Evolutionary conservation across 2,797 vertebrate genomes (phyloP).

Genomic region (Rhodeus uyekii): DNA sequence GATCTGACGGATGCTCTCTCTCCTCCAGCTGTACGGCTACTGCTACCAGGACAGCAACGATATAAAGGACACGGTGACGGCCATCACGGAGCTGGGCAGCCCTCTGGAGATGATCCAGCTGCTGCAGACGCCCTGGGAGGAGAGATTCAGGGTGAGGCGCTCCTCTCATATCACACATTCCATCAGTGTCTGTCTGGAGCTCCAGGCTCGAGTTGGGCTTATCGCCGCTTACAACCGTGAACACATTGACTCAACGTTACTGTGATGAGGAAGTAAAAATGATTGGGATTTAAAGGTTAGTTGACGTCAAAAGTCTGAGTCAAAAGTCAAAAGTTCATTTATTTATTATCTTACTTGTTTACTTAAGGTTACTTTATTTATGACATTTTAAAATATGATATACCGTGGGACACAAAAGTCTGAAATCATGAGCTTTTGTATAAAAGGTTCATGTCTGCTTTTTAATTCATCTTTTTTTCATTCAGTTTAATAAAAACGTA

Average conservation of each 20-base stretch:
- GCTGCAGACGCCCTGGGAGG: slow-evolving; percentile 89
- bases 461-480: background rate
- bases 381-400: background rate
- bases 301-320: no score
- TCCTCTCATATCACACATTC: slow-evolving; percentile 42
- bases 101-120: slow-evolving; percentile 91
- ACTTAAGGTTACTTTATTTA: background rate
- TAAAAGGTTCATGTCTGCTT: background rate
- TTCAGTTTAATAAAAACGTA: background rate
- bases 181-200: slow-evolving; percentile 48
- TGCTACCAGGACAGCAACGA: slow-evolving; percentile 89
- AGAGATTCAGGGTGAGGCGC: slow-evolving; percentile 85
- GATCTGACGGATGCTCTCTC: slow-evolving; percentile 43
- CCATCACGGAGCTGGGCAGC: slow-evolving; percentile 88
- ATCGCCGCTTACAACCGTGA: background rate
- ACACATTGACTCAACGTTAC: slow-evolving; percentile 10
- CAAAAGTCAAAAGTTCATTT: no score
- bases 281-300: background rate
- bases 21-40: slow-evolving; percentile 83
- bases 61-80: slow-evolving; percentile 85
- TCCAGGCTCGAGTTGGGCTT: slow-evolving; percentile 15
- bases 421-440: no score
- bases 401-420: background rate
- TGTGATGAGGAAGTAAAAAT: background rate
- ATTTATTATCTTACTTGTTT: no score